These are phyloP conservation scores for Nemoura dubitans DNA, from an alignment of 2,888 invertebrate species.

Conservation along the genomic window DNA sequence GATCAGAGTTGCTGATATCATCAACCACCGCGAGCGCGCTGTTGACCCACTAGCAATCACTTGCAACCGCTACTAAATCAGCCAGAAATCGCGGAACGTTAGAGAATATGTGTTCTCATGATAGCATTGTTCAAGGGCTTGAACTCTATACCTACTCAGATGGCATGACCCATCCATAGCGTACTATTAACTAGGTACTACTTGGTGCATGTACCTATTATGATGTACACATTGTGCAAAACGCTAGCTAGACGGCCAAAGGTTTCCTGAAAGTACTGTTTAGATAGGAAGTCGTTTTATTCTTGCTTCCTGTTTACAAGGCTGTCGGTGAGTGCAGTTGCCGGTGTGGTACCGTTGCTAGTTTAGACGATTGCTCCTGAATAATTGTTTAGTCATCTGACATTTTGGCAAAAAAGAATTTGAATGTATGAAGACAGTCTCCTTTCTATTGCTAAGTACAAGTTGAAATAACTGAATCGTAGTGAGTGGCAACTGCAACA, in stretches of 20 bases:
- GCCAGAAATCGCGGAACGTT: background rate
- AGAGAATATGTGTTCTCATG: background rate
- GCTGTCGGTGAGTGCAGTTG: background rate
- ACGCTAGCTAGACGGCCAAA: background rate
- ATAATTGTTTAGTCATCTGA: background rate
- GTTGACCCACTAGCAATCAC: background rate
- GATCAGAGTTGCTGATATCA: background rate
- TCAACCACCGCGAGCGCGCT: background rate
- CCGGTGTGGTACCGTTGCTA: background rate
- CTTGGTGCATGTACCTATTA: background rate
- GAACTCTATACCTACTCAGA: background rate
- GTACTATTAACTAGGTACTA: background rate
- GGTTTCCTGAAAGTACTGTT: background rate
- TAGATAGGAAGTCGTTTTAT: background rate
- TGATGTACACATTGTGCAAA: background rate
- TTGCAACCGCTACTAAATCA: background rate
- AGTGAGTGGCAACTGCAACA: background rate
- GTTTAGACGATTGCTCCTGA: background rate
- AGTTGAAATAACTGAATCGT: background rate
- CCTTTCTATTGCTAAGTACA: background rate
- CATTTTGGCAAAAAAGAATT: background rate
- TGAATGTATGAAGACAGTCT: background rate
- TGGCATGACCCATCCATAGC: background rate
- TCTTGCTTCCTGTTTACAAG: constrained; percentile 12
- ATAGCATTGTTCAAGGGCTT: background rate